Conservation (phyloP, 2,888 invertebrate species). For the Leptinotarsa rubiginosa region DNA sequence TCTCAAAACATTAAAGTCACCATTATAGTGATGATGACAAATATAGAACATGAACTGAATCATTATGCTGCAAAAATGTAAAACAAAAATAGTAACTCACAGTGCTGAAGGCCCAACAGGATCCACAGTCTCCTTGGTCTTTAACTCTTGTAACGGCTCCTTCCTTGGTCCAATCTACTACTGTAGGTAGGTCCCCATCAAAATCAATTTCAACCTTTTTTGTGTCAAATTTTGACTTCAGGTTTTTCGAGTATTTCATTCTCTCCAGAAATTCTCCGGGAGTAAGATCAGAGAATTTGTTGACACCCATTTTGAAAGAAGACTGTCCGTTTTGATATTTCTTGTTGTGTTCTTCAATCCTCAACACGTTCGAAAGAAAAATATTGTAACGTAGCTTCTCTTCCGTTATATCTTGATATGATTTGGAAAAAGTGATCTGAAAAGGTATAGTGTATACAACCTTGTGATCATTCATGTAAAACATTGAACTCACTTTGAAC, state of each 20-base stretch:
- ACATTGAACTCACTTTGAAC: not conserved
- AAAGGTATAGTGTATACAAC: not conserved
- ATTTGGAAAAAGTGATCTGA: slow-evolving; percentile 2
- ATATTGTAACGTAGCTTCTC: slow-evolving; percentile 9
- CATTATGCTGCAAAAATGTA: not conserved
- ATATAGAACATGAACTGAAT: too few species aligned
- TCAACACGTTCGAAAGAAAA: not conserved
- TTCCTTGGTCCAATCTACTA: slow-evolving; percentile 8
- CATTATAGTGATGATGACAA: too few species aligned
- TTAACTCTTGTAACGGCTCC: slow-evolving; percentile 12
- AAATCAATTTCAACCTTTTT: not conserved
- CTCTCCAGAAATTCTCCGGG: not conserved
- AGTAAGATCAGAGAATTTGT: slow-evolving; percentile 14
- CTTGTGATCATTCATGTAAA: too few species aligned
- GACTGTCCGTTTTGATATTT: slow-evolving; percentile 17
- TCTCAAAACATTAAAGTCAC: too few species aligned
- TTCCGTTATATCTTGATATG: not conserved
- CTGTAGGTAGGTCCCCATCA: not conserved
- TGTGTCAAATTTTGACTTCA: not conserved
- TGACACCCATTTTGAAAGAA: slow-evolving; percentile 11
- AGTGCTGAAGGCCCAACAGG: slow-evolving; percentile 11
- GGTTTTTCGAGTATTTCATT: not conserved
- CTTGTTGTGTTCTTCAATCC: slow-evolving; percentile 1
- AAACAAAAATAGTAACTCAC: slow-evolving; percentile 1
- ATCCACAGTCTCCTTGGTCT: slow-evolving; percentile 11